Evolutionary conservation across 2,888 invertebrate species (phyloP), one percentile per base, ranked within the genome.

Genomic region (Octonoba sinensis): DNA sequence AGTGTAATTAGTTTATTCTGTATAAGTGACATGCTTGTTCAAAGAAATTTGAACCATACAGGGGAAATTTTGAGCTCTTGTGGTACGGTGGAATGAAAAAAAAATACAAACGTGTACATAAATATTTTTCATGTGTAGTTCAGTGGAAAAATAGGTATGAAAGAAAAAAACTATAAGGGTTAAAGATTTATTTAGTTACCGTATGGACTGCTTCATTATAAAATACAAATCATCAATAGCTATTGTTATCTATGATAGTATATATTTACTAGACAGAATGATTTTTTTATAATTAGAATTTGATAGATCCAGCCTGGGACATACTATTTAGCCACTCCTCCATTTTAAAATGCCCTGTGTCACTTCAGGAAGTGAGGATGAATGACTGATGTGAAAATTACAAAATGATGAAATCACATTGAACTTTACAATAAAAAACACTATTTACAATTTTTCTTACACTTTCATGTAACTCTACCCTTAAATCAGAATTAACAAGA

Each of bases 381-480:
- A 62, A 44, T 44, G 62, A 62, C 62, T 44, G 44, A 62, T 36
- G 62, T 62, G 62, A 62, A 62, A 62, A 62, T 62, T 62, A 62
- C 62, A 62, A 62, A 62, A 62, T 62, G 62, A 62, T 62, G 62
- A 62, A 62, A 24, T 60, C 62, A 62, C 62, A 62, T 44, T 62
- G 62, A 62, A 20, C 62, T 62, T 62, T 62, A 62, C 62, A 62
- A 62, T 62, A 62, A 44, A 62, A 62, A 62, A 62, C 44, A 44
- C 12, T 62, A 62, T 62, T 62, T 62, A 62, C 62, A 62, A 15
- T 44, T 22, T 62, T 62, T 62, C 62, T 22, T 62, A 62, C 62
- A 62, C 36, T 36, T 36, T 36, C 36, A 36, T 36, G 36, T n/a
- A n/a, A n/a, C n/a, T 8, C 36, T 36, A 36, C 36, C 36, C 8